Percentiles rank a stretch among this genome's conserved stretches.
These are phyloP conservation scores for Telmatochromis bifrenatus DNA, from an alignment of 2,113 vertebrate genomes.

Conservation along the genomic window DNA sequence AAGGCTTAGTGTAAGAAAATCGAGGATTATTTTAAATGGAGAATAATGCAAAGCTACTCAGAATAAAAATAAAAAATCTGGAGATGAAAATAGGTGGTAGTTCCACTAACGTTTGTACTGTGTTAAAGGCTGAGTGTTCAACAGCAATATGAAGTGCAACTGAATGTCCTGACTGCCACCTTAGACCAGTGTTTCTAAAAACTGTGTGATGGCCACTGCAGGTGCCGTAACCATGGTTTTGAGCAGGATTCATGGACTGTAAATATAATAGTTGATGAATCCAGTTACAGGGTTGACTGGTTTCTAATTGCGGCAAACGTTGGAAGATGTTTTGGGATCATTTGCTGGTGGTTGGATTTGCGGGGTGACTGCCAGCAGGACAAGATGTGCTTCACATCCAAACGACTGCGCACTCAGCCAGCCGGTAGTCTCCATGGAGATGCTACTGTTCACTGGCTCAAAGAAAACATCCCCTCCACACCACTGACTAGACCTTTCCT, in stretches of 20 bases:
- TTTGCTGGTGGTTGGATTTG: not conserved
- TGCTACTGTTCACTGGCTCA: constrained; percentile 1
- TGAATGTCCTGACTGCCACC: not conserved
- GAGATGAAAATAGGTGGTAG: not conserved
- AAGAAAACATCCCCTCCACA: constrained; percentile 33
- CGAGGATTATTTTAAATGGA: not conserved
- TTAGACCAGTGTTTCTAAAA: not conserved
- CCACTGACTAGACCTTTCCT: constrained; percentile 7
- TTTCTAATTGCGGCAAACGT: not conserved
- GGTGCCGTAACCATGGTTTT: not conserved
- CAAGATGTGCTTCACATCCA: constrained; percentile 2
- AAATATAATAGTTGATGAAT: not conserved
- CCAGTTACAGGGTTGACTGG: not conserved
- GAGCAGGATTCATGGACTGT: not conserved
- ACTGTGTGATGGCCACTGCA: not conserved
- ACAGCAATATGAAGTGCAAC: not conserved
- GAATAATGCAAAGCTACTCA: not conserved
- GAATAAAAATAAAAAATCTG: not conserved
- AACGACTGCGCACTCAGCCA: not conserved
- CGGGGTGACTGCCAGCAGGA: not conserved
- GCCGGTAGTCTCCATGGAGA: constrained; percentile 55
- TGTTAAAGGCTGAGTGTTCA: too few species aligned
- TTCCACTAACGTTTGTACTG: not conserved
- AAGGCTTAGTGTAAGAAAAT: not conserved
- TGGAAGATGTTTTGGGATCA: not conserved